Base-by-base conservation (phyloP, 2,113 vertebrate genomes). In the Rhea americana region DNA sequence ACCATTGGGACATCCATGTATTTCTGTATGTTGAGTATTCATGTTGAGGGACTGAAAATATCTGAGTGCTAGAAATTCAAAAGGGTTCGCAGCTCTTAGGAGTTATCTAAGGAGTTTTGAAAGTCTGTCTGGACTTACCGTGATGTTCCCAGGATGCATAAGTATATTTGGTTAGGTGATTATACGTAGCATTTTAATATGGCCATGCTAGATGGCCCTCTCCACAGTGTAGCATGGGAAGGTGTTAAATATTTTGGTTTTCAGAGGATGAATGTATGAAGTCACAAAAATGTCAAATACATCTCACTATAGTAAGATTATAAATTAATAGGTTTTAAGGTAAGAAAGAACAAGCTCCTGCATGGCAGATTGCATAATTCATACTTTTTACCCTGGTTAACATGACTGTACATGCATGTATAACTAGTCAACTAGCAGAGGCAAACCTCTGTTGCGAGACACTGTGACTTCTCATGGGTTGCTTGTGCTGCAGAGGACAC, bases 21-120 rank as follows among this genome's bases (percentile, higher is more conserved):
- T 81, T 73, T 74, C 43, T 58, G 24, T n/a, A 18, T n/a, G 53
- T 41, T 82, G 50, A 92, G 74, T 85, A 80, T 87, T 77, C 15
- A 9, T 62, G n/a, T 41, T 28, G 51, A 39, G 51, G 20, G 15
- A 65, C 19, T 58, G 56, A 75, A 81, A 65, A 41, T 45, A 82
- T 37, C 43, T 68, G 28, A 41, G 13, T 37, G 18, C 16, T 58
- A 74, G 45, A 82, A 67, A 66, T 85, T 85, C 47, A 39, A 30
- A 89, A 55, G 30, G 39, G 18, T 76, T 87, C 47, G 6, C 30
- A 10, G 17, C 16, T 73, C 51, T 59, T 45, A 14, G n/a, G 28
- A 45, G 39, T 70, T 68, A 19, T 37, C 15, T 43, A 14, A 48
- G 25, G 37, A 82, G 17, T 37, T 85, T 62, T 76, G 39, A 62